These are phyloP conservation scores for Polia nebulosa DNA, from an alignment of 2,888 invertebrate genomes.

Conservation along the genomic window DNA sequence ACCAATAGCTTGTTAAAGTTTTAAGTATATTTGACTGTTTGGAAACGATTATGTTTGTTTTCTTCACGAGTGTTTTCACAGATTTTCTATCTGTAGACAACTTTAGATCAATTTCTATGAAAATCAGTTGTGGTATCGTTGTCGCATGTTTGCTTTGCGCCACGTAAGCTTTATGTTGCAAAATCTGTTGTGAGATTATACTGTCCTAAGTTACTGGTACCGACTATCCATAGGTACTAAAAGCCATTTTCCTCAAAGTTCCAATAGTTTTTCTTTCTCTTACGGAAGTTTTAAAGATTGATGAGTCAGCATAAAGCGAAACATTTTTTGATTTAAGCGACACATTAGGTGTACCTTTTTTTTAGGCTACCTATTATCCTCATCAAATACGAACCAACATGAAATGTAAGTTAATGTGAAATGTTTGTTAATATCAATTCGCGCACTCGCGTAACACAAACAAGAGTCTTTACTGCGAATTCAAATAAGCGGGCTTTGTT, in stretches of 20 bases:
- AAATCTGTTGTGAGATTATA: too few relatives aligned
- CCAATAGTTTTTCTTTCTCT: background rate
- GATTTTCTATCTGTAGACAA: background rate
- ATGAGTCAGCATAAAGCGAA: too few relatives aligned
- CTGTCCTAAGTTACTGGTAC: too few relatives aligned
- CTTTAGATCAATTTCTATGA: background rate
- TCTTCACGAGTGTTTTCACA: background rate
- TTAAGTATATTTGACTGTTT: too few relatives aligned
- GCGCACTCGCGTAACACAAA: constrained; percentile 24
- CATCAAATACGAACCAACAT: background rate
- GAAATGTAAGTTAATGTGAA: background rate
- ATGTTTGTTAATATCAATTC: constrained; percentile 33
- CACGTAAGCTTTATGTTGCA: background rate
- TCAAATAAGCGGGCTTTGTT: constrained; percentile 37
- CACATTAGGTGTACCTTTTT: too few relatives aligned
- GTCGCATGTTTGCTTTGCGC: background rate
- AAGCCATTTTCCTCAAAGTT: background rate
- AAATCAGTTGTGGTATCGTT: background rate
- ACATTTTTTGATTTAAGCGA: too few relatives aligned
- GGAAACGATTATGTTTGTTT: background rate
- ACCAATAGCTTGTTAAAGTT: background rate
- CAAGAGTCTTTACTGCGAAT: constrained; percentile 30
- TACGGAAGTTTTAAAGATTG: background rate
- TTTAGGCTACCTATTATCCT: too few relatives aligned
- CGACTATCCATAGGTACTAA: background rate